Evolutionary conservation across 2,888 invertebrate species (phyloP), one percentile per base, ranked within the genome.

Genomic region (Pteria penguin): DNA sequence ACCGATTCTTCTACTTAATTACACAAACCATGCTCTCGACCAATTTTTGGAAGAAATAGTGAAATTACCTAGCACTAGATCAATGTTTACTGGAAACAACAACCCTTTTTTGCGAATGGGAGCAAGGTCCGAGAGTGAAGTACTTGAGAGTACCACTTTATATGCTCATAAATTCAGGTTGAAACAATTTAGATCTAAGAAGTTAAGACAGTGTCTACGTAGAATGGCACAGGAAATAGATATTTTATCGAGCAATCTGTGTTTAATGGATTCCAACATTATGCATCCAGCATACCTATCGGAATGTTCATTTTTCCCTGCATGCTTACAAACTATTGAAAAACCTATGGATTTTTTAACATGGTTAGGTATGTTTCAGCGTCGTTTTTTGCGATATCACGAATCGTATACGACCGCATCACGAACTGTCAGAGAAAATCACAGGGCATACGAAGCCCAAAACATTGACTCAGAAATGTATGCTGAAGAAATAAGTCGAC

Each of bases 21-120:
- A 89, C 80, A 92, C 91, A 11, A 91, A 92, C 68, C 91, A 91
- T 82, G 91, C 92, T 2, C 80, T 92, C 29, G 91, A 91, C 78
- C 90, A 91, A 79, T 90, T 91, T 79, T 74, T 91, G 26, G 87
- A 90, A 77, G 90, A 88, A 18, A 83, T 91, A 24, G 60, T 77
- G 1, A 61, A 80, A 4, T 87, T 86, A 67, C 73, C 73, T 2
- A 68, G 55, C 22, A 32, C 54, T n/a, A 26, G 8, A 27, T 5
- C 22, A n/a, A n/a, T 54, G 5, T 67, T 67, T 54, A 26, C 29
- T 31, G n/a, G 29, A 18, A 27, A 14, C 27, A 29, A 54, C 2
- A 4, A 62, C 1, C 84, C 84, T 3, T 84, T 91, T 54, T 86
- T 90, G 29, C 82, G 91, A 24, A 84, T 91, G 45, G 91, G 91